Evolutionary conservation across 1,140 invertebrate genomes (phyloP).

Genomic region (Euwallacea similis): DNA sequence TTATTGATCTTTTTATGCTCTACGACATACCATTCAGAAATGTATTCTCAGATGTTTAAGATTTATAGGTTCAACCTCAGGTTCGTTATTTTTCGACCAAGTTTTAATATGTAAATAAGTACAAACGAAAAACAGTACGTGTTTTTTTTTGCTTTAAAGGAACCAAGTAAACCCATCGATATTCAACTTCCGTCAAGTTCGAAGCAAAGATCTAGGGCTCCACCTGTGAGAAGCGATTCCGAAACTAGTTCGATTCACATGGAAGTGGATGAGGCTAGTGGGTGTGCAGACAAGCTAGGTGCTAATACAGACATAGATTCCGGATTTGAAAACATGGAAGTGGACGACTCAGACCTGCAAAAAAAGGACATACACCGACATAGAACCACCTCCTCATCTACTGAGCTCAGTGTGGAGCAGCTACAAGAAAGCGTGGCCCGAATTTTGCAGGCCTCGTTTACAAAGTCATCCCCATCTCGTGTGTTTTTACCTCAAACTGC

Average conservation of each 20-base stretch:
- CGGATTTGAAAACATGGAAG: slow-evolving; percentile 77
- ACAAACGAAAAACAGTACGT: background rate
- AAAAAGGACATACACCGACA: slow-evolving; percentile 47
- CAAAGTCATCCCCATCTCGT: slow-evolving; percentile 59
- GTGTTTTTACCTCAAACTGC: slow-evolving; percentile 68
- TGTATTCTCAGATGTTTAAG: no score
- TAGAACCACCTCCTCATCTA: slow-evolving; percentile 46
- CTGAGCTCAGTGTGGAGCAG: slow-evolving; percentile 60
- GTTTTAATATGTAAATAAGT: no score
- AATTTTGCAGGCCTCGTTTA: slow-evolving; percentile 69
- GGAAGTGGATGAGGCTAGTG: slow-evolving; percentile 62
- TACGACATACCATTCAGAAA: no score
- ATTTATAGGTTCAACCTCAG: no score
- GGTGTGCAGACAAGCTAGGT: slow-evolving; percentile 55
- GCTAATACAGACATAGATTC: slow-evolving; percentile 69
- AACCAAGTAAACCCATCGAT: slow-evolving; percentile 50
- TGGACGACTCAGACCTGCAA: slow-evolving; percentile 51
- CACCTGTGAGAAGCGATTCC: slow-evolving; percentile 48
- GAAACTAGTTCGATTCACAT: slow-evolving; percentile 56
- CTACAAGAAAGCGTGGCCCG: slow-evolving; percentile 62
- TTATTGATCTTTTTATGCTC: no score
- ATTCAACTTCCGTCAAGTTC: slow-evolving; percentile 47
- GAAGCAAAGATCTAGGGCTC: slow-evolving; percentile 40
- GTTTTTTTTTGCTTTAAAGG: slow-evolving; percentile 17
- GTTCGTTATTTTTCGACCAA: no score